phyloP scores from a whole-genome alignment of 2,888 invertebrate genomes.

The Pandemis heparana region DNA sequence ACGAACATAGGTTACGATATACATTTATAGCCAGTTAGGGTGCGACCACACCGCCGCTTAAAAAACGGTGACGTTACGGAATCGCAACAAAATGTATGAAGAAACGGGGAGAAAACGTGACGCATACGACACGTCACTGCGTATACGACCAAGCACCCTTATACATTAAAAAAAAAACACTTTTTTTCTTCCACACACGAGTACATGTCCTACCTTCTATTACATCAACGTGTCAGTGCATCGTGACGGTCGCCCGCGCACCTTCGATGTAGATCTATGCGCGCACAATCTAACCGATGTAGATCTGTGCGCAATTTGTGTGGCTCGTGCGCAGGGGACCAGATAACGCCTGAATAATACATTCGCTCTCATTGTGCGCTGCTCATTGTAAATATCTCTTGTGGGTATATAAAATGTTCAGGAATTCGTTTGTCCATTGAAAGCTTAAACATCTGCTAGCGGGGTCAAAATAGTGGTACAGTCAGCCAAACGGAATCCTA shows the following conservation, averaged over 20 bases:
- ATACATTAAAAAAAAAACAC: too few relatives aligned
- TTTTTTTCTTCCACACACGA: too few relatives aligned
- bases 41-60: too few relatives aligned
- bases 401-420: conserved; percentile 15
- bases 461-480: background rate
- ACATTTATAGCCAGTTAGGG: too few relatives aligned
- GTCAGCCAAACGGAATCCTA: too few relatives aligned
- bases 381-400: conserved; percentile 55
- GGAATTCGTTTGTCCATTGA: conserved; percentile 32
- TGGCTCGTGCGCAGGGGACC: conserved; percentile 66
- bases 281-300: conserved; percentile 58
- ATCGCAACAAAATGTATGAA: too few relatives aligned
- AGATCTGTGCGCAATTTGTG: conserved; percentile 75
- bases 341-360: conserved; percentile 75
- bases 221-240: conserved; percentile 43
- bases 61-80: too few relatives aligned
- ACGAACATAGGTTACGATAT: too few relatives aligned
- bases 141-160: too few relatives aligned
- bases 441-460: conserved; percentile 10
- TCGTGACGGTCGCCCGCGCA: conserved; percentile 47
- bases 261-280: conserved; percentile 47
- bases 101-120: too few relatives aligned
- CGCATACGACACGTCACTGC: too few relatives aligned
- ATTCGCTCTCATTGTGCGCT: conserved; percentile 68
- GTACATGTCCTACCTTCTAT: background rate